These are phyloP conservation scores for Antitype chi DNA, from an alignment of 2,888 invertebrate species.

Conservation along the genomic window DNA sequence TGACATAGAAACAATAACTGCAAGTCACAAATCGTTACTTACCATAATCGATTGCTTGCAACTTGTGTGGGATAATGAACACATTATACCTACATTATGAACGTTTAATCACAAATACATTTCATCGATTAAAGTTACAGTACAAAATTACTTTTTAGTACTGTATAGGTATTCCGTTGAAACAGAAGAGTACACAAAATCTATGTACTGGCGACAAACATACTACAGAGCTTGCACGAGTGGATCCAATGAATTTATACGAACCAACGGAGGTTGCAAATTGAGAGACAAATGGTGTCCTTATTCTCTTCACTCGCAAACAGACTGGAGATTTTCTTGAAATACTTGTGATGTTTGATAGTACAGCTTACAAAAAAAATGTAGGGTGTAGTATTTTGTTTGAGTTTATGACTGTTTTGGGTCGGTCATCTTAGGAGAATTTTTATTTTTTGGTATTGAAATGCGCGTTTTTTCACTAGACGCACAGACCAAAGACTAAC, in stretches of 20 bases:
- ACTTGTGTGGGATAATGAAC: neutral
- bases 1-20: neutral
- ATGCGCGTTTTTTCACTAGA: neutral
- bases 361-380: neutral
- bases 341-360: neutral
- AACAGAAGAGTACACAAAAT: conserved; percentile 16
- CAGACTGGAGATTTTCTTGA: conserved; percentile 7
- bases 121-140: neutral
- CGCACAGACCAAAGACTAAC: too few relatives aligned
- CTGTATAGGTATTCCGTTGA: neutral
- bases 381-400: neutral
- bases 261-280: conserved; percentile 43
- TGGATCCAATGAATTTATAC: conserved; percentile 48
- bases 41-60: conserved; percentile 7
- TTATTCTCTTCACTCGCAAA: conserved; percentile 26
- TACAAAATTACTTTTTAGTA: neutral
- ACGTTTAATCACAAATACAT: neutral
- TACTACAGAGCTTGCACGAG: conserved; percentile 38
- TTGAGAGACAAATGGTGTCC: conserved; percentile 42
- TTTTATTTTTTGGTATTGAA: neutral
- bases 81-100: neutral
- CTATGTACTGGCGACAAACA: conserved; percentile 27
- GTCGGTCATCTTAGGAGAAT: neutral
- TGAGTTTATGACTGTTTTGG: neutral
- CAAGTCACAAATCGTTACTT: too few relatives aligned